phyloP scores from a whole-genome alignment of 2,113 vertebrate genomes.

The Tichodroma muraria region DNA sequence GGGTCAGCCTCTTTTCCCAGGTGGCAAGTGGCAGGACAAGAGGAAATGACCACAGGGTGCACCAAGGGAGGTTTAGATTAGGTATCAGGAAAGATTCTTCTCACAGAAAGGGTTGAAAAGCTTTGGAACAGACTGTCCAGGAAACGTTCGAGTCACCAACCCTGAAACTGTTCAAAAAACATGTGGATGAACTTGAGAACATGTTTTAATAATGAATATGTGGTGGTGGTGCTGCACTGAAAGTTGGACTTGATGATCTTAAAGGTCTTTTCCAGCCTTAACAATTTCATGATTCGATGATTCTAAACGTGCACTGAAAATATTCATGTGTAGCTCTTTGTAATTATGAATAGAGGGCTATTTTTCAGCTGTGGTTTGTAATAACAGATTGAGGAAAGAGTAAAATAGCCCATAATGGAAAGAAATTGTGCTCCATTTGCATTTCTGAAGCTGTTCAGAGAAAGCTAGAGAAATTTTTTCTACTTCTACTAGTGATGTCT shows the following conservation, averaged over 20 bases:
- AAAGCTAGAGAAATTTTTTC: not conserved
- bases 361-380: not conserved
- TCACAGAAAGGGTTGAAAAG: not conserved
- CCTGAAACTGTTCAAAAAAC: not conserved
- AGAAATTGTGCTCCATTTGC: not conserved
- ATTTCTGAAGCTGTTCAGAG: not conserved
- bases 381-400: not conserved
- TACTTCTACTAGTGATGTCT: not conserved
- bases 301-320: not conserved
- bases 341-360: not conserved
- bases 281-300: not conserved
- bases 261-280: not conserved
- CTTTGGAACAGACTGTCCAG: not conserved
- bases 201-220: not conserved
- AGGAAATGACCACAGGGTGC: not conserved
- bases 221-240: not conserved
- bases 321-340: not conserved
- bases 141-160: rapidly evolving
- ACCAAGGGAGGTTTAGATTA: not conserved
- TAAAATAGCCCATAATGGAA: not conserved
- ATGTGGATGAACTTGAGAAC: not conserved
- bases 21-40: not conserved
- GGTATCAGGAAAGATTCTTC: not conserved
- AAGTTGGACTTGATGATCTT: not conserved
- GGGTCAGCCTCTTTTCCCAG: not conserved